Percentiles rank a stretch among this genome's conserved stretches.
Conservation (phyloP, 2,888 invertebrate species). For the Eristalinus aeneus region DNA sequence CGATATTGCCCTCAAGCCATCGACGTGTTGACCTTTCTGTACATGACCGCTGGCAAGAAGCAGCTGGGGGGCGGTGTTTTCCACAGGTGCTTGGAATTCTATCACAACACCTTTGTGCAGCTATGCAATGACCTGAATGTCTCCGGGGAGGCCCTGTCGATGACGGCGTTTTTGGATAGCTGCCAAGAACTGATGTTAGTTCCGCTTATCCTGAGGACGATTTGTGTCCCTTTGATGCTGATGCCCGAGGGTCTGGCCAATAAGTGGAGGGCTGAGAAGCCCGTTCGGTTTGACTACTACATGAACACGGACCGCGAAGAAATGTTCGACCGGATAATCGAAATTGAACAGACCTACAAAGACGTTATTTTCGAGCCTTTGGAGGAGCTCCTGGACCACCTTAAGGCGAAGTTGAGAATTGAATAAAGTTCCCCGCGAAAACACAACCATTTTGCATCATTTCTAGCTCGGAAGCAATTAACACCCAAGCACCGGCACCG, state of each 20-base stretch:
- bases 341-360: conserved; percentile 76
- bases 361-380: conserved; percentile 73
- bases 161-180: conserved; percentile 76
- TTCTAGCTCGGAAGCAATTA: neutral
- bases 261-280: conserved; percentile 76
- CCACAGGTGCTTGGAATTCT: conserved; percentile 79
- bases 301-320: conserved; percentile 79
- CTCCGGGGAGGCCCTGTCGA: conserved; percentile 74
- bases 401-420: neutral
- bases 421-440: neutral
- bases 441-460: neutral
- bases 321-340: conserved; percentile 77
- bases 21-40: conserved; percentile 81
- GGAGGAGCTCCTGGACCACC: neutral
- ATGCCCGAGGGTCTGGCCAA: conserved; percentile 77
- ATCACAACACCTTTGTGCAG: conserved; percentile 76
- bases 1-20: conserved; percentile 82
- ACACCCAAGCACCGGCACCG: neutral
- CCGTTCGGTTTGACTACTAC: conserved; percentile 78
- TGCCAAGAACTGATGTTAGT: conserved; percentile 76
- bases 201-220: conserved; percentile 76
- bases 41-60: conserved; percentile 79
- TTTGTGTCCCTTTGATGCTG: conserved; percentile 79
- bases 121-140: conserved; percentile 62
- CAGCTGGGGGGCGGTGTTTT: conserved; percentile 77